Conservation (phyloP, 2,888 invertebrate species). For the Volucella zonaria region DNA sequence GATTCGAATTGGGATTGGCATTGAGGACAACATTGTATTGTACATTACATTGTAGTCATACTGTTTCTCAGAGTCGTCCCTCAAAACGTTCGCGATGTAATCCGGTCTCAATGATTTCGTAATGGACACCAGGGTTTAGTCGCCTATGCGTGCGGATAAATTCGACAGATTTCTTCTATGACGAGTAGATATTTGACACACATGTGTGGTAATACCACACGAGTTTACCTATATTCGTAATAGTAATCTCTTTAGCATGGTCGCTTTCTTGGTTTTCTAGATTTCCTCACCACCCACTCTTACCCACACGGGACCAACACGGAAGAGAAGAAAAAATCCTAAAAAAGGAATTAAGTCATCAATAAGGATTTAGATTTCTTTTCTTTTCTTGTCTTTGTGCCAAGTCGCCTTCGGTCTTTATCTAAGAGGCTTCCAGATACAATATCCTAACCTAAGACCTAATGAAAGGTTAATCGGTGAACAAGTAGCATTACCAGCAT, state of each 20-base stretch:
- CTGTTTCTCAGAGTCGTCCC: slow-evolving; percentile 5
- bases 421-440: slow-evolving; percentile 45
- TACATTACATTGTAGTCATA: not conserved
- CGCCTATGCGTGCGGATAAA: too few species aligned
- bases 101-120: slow-evolving; percentile 61
- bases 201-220: not conserved
- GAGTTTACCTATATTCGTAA: not conserved
- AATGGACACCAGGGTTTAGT: slow-evolving; percentile 20
- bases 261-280: slow-evolving; percentile 6
- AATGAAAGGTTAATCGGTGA: slow-evolving; percentile 64
- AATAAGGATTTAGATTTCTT: slow-evolving; percentile 48
- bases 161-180: not conserved
- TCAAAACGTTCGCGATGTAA: slow-evolving; percentile 47
- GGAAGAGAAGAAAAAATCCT: not conserved
- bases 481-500: slow-evolving; percentile 46
- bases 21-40: not conserved
- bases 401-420: not conserved
- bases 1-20: not conserved
- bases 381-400: slow-evolving; percentile 13
- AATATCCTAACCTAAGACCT: slow-evolving; percentile 66
- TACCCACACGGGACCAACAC: not conserved
- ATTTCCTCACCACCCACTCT: not conserved
- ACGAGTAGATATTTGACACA: slow-evolving; percentile 30
- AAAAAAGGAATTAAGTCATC: slow-evolving; percentile 56
- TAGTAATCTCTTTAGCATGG: slow-evolving; percentile 52